Percentiles rank a stretch among this genome's conserved stretches.
These are phyloP conservation scores for Brachypalpus laphriformis DNA, from an alignment of 2,888 invertebrate genomes.

Conservation along the genomic window DNA sequence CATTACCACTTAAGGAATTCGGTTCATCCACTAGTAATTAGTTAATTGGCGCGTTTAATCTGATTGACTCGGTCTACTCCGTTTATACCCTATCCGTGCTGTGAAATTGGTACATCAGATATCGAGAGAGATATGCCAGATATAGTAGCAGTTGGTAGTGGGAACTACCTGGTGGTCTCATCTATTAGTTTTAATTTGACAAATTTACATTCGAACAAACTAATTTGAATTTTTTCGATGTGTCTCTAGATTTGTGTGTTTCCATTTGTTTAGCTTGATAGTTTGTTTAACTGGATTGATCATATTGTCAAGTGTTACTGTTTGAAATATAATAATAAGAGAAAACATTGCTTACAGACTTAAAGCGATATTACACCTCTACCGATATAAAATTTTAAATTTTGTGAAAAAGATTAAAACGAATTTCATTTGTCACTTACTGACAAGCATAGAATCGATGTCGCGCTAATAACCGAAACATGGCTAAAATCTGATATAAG, in stretches of 20 bases:
- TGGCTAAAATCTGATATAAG: too few relatives aligned
- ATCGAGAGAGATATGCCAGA: slow-evolving; percentile 17
- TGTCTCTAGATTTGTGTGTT: background rate
- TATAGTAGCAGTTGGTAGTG: slow-evolving; percentile 35
- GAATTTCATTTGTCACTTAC: too few relatives aligned
- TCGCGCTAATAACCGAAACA: too few relatives aligned
- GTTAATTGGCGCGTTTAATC: slow-evolving; percentile 61
- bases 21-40: slow-evolving; percentile 47
- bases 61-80: slow-evolving; percentile 56
- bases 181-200: slow-evolving; percentile 69
- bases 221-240: slow-evolving; percentile 24
- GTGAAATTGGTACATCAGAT: slow-evolving; percentile 71
- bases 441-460: too few relatives aligned
- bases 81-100: slow-evolving; percentile 27
- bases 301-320: background rate
- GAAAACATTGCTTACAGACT: too few relatives aligned
- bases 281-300: slow-evolving; percentile 18
- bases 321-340: too few relatives aligned
- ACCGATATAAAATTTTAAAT: too few relatives aligned
- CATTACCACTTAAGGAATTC: slow-evolving; percentile 55
- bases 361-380: too few relatives aligned
- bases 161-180: slow-evolving; percentile 68
- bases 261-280: background rate
- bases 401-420: too few relatives aligned
- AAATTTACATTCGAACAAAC: slow-evolving; percentile 58